A percentile compares a stretch with the other conserved stretches of the same genome.
Evolutionary conservation across 2,888 invertebrate genomes (phyloP).

Genomic region (Xylota sylvarum): DNA sequence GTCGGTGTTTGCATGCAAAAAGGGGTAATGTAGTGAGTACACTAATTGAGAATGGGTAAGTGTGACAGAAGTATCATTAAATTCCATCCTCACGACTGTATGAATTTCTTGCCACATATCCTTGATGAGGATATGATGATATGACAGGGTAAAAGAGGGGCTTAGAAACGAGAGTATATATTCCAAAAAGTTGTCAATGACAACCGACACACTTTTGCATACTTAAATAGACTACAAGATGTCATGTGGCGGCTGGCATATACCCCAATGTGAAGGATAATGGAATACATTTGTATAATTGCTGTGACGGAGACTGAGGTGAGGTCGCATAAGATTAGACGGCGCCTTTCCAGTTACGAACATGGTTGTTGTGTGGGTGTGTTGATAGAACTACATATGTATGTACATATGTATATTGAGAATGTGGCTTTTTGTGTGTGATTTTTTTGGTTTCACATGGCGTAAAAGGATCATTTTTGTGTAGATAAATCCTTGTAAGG

Average conservation of each 20-base stretch:
- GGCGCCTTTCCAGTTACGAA: neutral
- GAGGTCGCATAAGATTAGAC: neutral
- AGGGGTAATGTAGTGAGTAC: conserved; percentile 51
- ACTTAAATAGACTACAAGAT: conserved; percentile 43
- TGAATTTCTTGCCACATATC: conserved; percentile 48
- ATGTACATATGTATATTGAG: neutral
- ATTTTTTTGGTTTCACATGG: conserved; percentile 17
- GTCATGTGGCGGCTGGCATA: conserved; percentile 37
- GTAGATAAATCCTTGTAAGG: neutral
- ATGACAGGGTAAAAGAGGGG: neutral
- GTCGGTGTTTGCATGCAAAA: neutral
- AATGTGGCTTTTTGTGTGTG: conserved; percentile 16
- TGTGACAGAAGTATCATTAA: conserved; percentile 24
- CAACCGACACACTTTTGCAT: conserved; percentile 49
- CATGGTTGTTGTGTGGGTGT: neutral
- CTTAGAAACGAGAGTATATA: conserved; percentile 12
- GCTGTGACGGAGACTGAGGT: conserved; percentile 1
- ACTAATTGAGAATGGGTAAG: conserved; percentile 58
- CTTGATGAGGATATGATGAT: conserved; percentile 46
- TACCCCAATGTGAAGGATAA: conserved; percentile 34
- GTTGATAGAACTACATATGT: neutral
- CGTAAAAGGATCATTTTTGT: neutral
- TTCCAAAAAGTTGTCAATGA: conserved; percentile 28
- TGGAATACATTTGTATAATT: conserved; percentile 61
- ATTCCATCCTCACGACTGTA: conserved; percentile 9